These are phyloP conservation scores for Xiphorhynchus erythropygius DNA, from an alignment of 2,797 vertebrate species.

Conservation along the genomic window DNA sequence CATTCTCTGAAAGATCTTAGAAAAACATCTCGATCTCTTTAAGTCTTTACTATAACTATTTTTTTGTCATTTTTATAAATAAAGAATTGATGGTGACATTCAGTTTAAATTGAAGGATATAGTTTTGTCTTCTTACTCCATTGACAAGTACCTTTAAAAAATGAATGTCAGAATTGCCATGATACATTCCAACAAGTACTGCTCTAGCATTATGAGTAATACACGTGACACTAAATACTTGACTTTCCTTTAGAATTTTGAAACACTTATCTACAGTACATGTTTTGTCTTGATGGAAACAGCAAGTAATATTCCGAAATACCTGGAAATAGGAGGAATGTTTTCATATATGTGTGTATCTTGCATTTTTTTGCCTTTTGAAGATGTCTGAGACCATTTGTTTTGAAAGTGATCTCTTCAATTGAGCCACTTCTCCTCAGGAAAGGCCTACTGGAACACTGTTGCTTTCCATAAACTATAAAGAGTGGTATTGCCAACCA, in stretches of 20 bases:
- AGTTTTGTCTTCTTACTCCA: background rate
- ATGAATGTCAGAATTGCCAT: background rate
- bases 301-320: background rate
- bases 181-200: background rate
- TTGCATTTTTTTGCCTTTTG: background rate
- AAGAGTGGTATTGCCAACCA: background rate
- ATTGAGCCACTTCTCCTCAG: background rate
- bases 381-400: background rate
- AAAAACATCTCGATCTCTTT: background rate
- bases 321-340: background rate
- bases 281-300: background rate
- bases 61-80: background rate
- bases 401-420: slow-evolving; percentile 5
- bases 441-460: background rate
- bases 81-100: background rate
- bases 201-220: background rate
- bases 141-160: slow-evolving; percentile 1
- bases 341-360: background rate
- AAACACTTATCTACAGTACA: background rate
- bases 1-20: background rate
- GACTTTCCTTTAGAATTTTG: background rate
- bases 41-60: background rate
- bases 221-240: background rate
- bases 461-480: background rate
- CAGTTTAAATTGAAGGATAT: background rate